Percentiles rank a stretch among this genome's conserved stretches.
Conservation (phyloP, 2,113 vertebrate genomes). For the Actenoides lindsayi region DNA sequence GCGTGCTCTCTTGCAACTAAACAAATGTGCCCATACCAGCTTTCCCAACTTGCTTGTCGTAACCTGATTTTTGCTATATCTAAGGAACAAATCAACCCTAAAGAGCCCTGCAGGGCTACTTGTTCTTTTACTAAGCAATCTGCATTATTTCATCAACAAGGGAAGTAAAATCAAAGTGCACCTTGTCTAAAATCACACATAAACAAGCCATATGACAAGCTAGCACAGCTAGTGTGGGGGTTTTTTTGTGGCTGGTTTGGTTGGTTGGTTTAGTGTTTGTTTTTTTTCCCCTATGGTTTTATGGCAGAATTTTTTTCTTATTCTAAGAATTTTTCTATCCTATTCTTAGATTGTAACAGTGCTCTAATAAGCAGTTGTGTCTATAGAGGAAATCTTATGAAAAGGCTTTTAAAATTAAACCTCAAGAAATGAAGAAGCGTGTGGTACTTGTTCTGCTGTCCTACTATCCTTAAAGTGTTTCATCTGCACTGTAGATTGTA, state of each 20-base stretch:
- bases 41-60: background rate
- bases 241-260: background rate
- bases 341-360: background rate
- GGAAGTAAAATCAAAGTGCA: background rate
- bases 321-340: background rate
- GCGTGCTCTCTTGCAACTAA: background rate
- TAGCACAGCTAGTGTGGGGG: background rate
- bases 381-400: background rate
- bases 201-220: background rate
- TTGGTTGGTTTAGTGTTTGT: too few species aligned
- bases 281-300: background rate
- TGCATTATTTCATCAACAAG: slow-evolving; percentile 17
- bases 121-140: slow-evolving; percentile 25
- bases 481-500: background rate
- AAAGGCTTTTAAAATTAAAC: background rate
- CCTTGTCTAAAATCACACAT: background rate
- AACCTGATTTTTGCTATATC: background rate
- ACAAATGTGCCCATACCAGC: background rate
- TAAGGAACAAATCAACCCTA: slow-evolving; percentile 6
- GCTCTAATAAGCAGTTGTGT: background rate
- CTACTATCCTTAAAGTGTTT: background rate
- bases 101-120: background rate
- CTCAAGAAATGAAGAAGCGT: background rate
- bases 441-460: background rate
- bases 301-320: background rate